Conservation (phyloP, 2,797 vertebrate genomes). For the Artibeus jamaicensis region DNA sequence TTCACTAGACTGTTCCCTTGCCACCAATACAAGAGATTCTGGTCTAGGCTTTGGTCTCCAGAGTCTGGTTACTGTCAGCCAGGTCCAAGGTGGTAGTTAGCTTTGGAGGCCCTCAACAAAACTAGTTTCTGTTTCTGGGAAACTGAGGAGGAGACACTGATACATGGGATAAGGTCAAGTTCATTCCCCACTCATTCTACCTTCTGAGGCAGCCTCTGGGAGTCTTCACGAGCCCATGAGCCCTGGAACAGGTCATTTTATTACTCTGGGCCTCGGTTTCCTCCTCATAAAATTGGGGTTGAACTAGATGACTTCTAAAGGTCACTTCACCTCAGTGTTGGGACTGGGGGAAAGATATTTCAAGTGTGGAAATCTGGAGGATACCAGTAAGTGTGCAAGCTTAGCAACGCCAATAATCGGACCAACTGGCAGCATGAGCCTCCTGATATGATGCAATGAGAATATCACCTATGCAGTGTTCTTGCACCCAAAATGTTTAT, state of each 20-base stretch:
- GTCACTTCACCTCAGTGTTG: neutral
- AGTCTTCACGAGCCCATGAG: neutral
- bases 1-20: neutral
- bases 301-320: neutral
- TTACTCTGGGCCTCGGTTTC: neutral
- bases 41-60: neutral
- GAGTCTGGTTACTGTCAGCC: neutral
- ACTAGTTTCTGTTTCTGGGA: neutral
- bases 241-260: neutral
- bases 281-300: neutral
- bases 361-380: neutral
- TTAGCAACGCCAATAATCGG: neutral
- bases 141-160: neutral
- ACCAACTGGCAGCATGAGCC: neutral
- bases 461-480: neutral
- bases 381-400: neutral
- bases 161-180: neutral
- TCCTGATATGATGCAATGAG: neutral
- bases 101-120: neutral
- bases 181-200: rapidly evolving
- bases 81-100: neutral
- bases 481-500: neutral
- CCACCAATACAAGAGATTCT: neutral
- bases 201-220: neutral
- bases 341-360: neutral